Conservation (phyloP, 2,797 vertebrate species). For the Gymnodraco acuticeps region DNA sequence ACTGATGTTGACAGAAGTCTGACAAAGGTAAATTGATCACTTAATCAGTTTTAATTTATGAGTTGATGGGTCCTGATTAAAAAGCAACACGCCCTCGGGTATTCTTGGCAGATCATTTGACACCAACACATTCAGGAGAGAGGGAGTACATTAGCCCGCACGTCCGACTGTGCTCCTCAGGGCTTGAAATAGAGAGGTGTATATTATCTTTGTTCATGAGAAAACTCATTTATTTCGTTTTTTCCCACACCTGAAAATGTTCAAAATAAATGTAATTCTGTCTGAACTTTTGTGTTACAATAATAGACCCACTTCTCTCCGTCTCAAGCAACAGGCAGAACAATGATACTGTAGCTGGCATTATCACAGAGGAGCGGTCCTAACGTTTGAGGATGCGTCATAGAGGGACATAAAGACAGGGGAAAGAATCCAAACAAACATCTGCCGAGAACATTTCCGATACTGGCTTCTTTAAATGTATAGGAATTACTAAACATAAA, state of each 20-base stretch:
- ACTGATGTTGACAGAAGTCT: constrained; percentile 49
- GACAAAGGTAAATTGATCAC: constrained; percentile 65
- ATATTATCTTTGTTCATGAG: constrained; percentile 9
- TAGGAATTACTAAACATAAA: no score
- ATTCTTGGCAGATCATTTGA: constrained; percentile 59
- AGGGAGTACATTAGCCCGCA: constrained; percentile 25
- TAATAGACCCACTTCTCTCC: no score
- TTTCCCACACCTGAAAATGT: neutral
- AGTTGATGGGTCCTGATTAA: constrained; percentile 64
- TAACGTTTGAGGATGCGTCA: neutral
- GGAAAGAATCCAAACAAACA: neutral
- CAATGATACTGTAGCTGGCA: no score
- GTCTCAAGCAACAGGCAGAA: no score
- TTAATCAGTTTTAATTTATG: constrained; percentile 66
- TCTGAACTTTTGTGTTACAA: no score
- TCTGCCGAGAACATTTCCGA: neutral
- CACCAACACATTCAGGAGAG: constrained; percentile 32
- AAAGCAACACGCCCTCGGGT: constrained; percentile 39
- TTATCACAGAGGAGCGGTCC: no score
- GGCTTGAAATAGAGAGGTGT: neutral
- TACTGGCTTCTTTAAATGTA: neutral
- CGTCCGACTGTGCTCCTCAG: constrained; percentile 24
- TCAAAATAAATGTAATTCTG: neutral
- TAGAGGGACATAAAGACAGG: neutral
- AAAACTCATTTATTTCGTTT: constrained; percentile 3